Evolutionary conservation across 1,140 invertebrate species (phyloP).

Genomic region (Apocrypta bakeri): DNA sequence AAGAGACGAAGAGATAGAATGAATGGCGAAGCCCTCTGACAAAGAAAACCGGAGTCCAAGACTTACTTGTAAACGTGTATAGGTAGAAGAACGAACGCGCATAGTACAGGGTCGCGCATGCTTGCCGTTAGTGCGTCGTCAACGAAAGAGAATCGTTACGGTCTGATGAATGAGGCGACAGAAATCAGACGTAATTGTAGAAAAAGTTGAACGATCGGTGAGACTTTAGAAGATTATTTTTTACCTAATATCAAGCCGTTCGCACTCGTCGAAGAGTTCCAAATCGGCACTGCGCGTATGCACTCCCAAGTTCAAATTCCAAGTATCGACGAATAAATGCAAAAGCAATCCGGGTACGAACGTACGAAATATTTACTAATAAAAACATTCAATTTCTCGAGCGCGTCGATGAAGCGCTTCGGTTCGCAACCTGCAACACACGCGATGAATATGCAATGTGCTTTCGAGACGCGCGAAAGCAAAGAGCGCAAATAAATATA

Average conservation of each 20-base stretch:
- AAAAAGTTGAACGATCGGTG: no score
- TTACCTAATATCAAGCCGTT: no score
- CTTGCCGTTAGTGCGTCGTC: neutral
- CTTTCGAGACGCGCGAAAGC: no score
- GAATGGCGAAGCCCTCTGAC: neutral
- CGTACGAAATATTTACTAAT: neutral
- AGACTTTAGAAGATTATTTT: no score
- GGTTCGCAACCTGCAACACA: no score
- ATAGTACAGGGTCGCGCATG: neutral
- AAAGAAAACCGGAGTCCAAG: constrained; percentile 14
- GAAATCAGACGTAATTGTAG: neutral
- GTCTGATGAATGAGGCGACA: neutral
- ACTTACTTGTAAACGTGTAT: neutral
- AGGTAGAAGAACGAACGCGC: neutral
- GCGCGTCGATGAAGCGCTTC: no score
- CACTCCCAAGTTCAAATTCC: neutral
- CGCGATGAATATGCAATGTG: no score
- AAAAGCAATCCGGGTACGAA: neutral
- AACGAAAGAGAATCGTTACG: neutral
- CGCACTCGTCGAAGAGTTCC: neutral
- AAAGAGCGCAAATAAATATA: no score
- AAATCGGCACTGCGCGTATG: neutral
- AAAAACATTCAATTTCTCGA: neutral
- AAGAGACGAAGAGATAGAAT: neutral
- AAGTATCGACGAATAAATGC: neutral